Base-by-base conservation (phyloP, 2,888 invertebrate species). In the Linnaemya tessellans region DNA sequence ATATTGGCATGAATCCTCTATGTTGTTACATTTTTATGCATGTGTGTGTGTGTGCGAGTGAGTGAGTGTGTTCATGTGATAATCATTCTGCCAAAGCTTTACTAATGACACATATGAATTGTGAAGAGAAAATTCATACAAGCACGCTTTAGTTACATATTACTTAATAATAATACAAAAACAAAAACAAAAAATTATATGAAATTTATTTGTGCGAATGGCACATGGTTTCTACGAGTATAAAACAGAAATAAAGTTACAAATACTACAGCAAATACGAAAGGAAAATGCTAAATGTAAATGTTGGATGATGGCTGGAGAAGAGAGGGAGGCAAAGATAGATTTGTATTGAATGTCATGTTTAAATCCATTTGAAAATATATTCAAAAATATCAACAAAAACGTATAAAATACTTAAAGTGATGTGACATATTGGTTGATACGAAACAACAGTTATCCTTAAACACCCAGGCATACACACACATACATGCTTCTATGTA, bases 361-460 rank as follows among this genome's bases (percentile, higher is more conserved):
- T 70, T 41, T 25, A 80, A 80, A 84, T 81, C 71, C 67, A 80
- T 81, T 65, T 80, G 70, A 65, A 78, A 82, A 77, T 81, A 54
- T 68, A 56, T 79, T 86, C 73, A 84, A 86, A 46, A 86, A 80
- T 83, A 83, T 80, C 75, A 80, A 78, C 77, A 83, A 74, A 83
- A 86, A 77, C 82, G 80, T 80, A 60, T 82, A 75, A 82, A 83
- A 83, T 86, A 77, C 83, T 83, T 82, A 83, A 85, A 83, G 64
- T 80, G 84, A 82, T 85, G 75, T 85, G 85, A 85, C 81, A 85
- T 82, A 82, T 85, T 74, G 84, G 78, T 79, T 79, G 78, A 78
- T 79, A 70, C 84, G 18, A 78, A 81, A 78, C 79, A 85, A 70
- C 58, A 67, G 51, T 75, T 81, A 79, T 74, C 81, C 81, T 73